Evolutionary conservation across 2,113 vertebrate genomes (phyloP), one percentile per base, ranked within the genome.

Genomic region (Halichoeres trimaculatus): DNA sequence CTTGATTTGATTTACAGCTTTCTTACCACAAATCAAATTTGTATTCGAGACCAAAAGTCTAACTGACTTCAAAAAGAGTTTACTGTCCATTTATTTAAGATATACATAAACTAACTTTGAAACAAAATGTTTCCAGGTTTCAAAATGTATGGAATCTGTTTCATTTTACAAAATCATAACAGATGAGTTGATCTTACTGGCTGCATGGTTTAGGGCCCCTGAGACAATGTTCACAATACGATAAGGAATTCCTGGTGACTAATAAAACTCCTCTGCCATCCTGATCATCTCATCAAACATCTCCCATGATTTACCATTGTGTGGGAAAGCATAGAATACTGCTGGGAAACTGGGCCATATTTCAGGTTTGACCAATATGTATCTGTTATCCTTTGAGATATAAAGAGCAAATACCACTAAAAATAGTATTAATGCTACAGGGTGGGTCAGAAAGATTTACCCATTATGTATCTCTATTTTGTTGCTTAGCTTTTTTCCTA

Each of bases 251-350:
- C 93, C 96, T 2, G 99, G 74, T 0, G 95, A 83, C 80, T 97
- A 94, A 89, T 99, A 99, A 88, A 99, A 98, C 2, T 95, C 94
- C 57, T 99, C 98, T 0, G 98, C 97, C 0, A 96, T 98, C 14
- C 85, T 65, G 0, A 99, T 99, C 98, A 99, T 99, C 88, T 99
- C 98, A n/a, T 99, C 98, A 35, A 99, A 97, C 94, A 98, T 94
- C 89, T 99, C 98, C 98, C 98, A 99, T 0, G 98, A 99, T 64
- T 98, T 99, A 81, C 94, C 93, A 40, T 99, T 95, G 0, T 98
- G 97, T 6, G 98, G 98, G 0, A 98, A 99, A 0, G 98, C 88
- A 10, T 95, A 99, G 20, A 99, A 2, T 99, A 99, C 91, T 99
- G 98, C 78, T 99, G n/a, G n/a, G 30, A 30, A 30, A 30, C 6